A percentile compares a stretch with the other conserved stretches of the same genome.
phyloP scores from a whole-genome alignment of 2,888 invertebrate species.

The Lasioglossum zephyrum region DNA sequence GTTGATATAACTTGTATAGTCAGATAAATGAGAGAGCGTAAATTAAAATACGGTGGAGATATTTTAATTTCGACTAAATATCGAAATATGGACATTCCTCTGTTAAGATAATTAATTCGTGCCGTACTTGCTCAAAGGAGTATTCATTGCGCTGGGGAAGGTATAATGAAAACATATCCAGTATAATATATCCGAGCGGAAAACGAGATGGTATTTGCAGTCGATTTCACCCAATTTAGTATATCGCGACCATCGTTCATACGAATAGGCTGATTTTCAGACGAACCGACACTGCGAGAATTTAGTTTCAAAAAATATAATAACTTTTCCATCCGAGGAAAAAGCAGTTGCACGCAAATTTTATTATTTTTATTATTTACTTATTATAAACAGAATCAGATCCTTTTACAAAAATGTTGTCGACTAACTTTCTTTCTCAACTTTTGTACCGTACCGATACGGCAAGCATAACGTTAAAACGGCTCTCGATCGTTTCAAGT shows the following conservation, averaged over 20 bases:
- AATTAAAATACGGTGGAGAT: background rate
- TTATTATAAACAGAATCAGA: too few relatives aligned
- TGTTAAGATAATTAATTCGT: background rate
- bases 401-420: too few relatives aligned
- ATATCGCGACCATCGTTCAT: background rate
- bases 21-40: background rate
- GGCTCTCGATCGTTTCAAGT: background rate
- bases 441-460: background rate
- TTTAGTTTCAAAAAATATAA: background rate
- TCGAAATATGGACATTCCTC: background rate
- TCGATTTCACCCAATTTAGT: constrained; percentile 1
- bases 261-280: background rate
- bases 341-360: too few relatives aligned
- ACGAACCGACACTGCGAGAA: background rate
- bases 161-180: background rate
- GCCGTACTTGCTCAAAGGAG: background rate
- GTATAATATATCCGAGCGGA: background rate
- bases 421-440: background rate
- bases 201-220: background rate
- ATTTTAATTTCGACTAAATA: background rate
- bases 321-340: background rate
- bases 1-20: background rate
- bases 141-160: background rate
- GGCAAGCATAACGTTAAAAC: background rate
- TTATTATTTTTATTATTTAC: too few relatives aligned